A percentile compares a stretch with the other conserved stretches of the same genome.
Evolutionary conservation across 2,797 vertebrate genomes (phyloP).

Genomic region (Passerculus sandwichensis): DNA sequence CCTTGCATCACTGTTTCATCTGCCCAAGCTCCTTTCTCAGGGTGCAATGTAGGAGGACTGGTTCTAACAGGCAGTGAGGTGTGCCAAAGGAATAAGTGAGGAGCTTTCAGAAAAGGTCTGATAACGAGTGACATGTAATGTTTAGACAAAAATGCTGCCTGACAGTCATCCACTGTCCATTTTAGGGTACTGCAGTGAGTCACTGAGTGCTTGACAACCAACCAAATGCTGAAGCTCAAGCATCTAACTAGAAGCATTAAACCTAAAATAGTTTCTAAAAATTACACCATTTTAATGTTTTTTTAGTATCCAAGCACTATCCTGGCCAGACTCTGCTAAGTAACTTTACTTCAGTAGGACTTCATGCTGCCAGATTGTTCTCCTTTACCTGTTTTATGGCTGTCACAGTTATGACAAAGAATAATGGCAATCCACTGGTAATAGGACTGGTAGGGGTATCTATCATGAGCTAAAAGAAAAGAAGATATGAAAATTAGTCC

Average conservation of each 20-base stretch:
- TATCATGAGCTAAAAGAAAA: conserved; percentile 92
- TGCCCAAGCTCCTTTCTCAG: neutral
- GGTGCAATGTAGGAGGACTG: neutral
- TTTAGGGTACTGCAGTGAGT: conserved; percentile 9
- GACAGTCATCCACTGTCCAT: conserved; percentile 56
- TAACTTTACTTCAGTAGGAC: neutral
- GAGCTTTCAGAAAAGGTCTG: conserved; percentile 22
- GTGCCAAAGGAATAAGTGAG: conserved; percentile 34
- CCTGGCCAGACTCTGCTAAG: neutral
- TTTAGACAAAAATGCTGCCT: conserved; percentile 38
- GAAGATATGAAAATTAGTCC: neutral
- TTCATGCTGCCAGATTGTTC: neutral
- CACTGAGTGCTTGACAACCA: neutral
- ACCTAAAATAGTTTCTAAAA: neutral
- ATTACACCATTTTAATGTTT: neutral
- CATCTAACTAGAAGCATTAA: neutral
- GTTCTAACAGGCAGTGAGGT: conserved; percentile 16
- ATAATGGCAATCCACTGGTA: conserved; percentile 97
- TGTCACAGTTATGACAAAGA: conserved; percentile 98
- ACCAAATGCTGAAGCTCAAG: neutral
- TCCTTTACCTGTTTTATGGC: conserved; percentile 95
- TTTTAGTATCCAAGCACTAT: neutral
- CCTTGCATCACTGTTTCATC: neutral
- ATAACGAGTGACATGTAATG: conserved; percentile 31
- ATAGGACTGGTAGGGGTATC: conserved; percentile 98